Conservation (phyloP, 2,888 invertebrate genomes). For the Nesidiocoris tenuis region DNA sequence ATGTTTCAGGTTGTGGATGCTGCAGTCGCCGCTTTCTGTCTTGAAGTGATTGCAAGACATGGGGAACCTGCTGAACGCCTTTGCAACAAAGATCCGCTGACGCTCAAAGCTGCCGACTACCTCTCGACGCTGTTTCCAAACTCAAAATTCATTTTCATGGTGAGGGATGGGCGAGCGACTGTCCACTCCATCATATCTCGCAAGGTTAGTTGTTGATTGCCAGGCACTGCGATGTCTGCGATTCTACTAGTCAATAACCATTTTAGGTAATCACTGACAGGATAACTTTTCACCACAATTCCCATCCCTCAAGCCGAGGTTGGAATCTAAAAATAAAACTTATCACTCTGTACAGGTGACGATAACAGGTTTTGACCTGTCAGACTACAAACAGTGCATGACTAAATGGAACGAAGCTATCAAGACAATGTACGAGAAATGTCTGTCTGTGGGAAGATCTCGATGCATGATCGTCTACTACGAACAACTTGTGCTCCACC, state of each 20-base stretch:
- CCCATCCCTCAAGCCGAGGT: too few species aligned
- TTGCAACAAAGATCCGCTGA: slow-evolving; percentile 99
- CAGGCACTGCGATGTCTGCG: too few species aligned
- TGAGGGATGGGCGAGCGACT: slow-evolving; percentile 96
- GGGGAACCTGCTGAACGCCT: slow-evolving; percentile 91
- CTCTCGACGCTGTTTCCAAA: slow-evolving; percentile 94
- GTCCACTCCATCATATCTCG: slow-evolving; percentile 97
- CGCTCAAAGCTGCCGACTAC: slow-evolving; percentile 93
- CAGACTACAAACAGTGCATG: slow-evolving; percentile 90
- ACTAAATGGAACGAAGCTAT: slow-evolving; percentile 96
- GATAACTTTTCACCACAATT: too few species aligned
- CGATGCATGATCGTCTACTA: slow-evolving; percentile 77
- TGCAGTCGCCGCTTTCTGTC: slow-evolving; percentile 93
- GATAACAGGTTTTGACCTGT: slow-evolving; percentile 92
- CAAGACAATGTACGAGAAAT: slow-evolving; percentile 91
- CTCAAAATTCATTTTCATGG: slow-evolving; percentile 96
- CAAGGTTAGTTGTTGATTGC: slow-evolving; percentile 66
- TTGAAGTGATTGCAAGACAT: slow-evolving; percentile 94
- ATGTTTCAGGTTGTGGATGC: slow-evolving; percentile 74
- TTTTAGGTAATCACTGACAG: too few species aligned
- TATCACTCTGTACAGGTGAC: slow-evolving; percentile 61
- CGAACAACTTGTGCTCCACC: slow-evolving; percentile 95
- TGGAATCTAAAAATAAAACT: too few species aligned
- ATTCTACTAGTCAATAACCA: too few species aligned
- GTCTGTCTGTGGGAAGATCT: slow-evolving; percentile 59